Evolutionary conservation across 2,797 vertebrate genomes (phyloP).

Genomic region (Thunnus albacares): DNA sequence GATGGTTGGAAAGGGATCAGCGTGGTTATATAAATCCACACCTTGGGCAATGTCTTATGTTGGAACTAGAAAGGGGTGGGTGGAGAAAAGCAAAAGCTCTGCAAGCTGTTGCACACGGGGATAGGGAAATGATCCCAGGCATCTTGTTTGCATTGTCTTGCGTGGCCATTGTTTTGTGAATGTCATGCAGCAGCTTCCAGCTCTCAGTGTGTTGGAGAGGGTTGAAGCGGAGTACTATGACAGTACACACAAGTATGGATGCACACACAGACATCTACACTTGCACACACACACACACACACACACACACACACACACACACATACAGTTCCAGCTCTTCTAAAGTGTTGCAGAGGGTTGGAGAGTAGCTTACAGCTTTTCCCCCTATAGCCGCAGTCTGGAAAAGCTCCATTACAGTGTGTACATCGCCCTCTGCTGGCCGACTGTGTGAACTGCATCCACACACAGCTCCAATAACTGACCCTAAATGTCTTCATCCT

Average conservation of each 20-base stretch:
- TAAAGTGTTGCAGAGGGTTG: conserved; percentile 55
- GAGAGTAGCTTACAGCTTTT: conserved; percentile 44
- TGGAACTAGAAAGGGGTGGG: conserved; percentile 49
- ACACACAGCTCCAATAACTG: neutral
- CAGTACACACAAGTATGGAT: conserved; percentile 38
- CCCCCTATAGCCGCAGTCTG: conserved; percentile 59
- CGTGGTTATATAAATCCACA: conserved; percentile 69
- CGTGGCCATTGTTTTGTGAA: conserved; percentile 77
- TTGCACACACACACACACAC: conserved; percentile 11
- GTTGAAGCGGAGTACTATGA: conserved; percentile 63
- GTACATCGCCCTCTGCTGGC: conserved; percentile 79
- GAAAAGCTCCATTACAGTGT: conserved; percentile 58
- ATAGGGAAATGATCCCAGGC: conserved; percentile 74
- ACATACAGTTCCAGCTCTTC: conserved; percentile 46
- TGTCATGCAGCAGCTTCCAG: conserved; percentile 74
- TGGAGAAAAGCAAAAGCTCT: conserved; percentile 56
- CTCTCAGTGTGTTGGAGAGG: conserved; percentile 68
- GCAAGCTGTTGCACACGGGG: conserved; percentile 70
- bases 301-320: conserved; percentile 41
- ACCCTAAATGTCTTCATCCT: neutral
- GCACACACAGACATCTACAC: neutral
- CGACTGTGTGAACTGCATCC: conserved; percentile 35
- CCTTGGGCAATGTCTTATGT: conserved; percentile 70
- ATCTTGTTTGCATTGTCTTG: conserved; percentile 81
- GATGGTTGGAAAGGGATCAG: conserved; percentile 53